phyloP scores from a whole-genome alignment of 2,113 vertebrate genomes.

The Poeciliopsis turrubarensis region DNA sequence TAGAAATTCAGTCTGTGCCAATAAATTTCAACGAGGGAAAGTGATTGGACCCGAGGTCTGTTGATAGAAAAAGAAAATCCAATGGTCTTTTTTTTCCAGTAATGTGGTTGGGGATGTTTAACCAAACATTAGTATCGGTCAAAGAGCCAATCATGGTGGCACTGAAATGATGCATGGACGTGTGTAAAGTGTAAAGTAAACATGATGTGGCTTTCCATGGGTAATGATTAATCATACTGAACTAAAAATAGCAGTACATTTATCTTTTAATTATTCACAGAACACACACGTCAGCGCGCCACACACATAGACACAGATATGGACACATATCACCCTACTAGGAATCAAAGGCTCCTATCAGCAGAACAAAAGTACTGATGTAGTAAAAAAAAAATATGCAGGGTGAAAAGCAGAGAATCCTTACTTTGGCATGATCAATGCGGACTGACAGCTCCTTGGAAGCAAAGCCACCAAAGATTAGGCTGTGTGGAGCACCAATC shows the following conservation, averaged over 20 bases:
- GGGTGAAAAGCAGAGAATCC: not conserved
- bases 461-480: constrained; percentile 98
- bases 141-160: not conserved
- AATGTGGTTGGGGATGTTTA: not conserved
- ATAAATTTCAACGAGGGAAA: not conserved
- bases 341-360: not conserved
- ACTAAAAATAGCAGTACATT: not conserved
- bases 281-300: not conserved
- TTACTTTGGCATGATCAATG: constrained; percentile 94
- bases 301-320: not conserved
- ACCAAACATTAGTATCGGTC: not conserved
- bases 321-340: not conserved
- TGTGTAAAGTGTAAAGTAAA: not conserved
- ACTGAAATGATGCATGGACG: too few species aligned
- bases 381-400: not conserved
- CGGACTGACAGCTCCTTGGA: constrained; percentile 92
- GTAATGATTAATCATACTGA: not conserved
- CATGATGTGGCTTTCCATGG: not conserved
- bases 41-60: not conserved
- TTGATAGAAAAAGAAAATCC: not conserved
- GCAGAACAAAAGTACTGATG: not conserved
- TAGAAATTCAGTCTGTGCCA: not conserved
- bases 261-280: not conserved
- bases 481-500: constrained; percentile 94
- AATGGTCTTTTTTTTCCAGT: not conserved